Evolutionary conservation across 1,140 invertebrate species (phyloP), one percentile per base, ranked within the genome.

Genomic region (Acromyrmex echinatior): DNA sequence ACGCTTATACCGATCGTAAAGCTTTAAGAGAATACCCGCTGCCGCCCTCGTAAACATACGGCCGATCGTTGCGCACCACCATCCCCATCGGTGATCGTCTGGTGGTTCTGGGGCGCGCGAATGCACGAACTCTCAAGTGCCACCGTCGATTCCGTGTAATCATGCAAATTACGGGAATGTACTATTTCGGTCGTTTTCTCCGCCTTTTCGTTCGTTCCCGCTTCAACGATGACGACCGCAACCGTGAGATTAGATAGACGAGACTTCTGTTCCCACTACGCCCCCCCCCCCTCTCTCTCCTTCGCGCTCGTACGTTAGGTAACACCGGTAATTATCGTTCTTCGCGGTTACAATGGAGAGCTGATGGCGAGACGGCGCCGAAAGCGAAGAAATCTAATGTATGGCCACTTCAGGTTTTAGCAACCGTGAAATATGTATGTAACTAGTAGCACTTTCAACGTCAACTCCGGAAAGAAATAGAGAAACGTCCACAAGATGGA

Each of bases 1-100:
- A 21, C 78, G 66, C 80, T 86, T 62, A 86, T 66, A 56, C n/a
- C 86, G 78, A 73, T 86, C 86, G 86, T 86, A 86, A 86, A 86
- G 56, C 56, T 58, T 39, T 53, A 82, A 70, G 39, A 70, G 86
- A 76, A 45, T 14, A 60, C 25, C 56, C 18, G 51, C 21, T 58
- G 56, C 31, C 70, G 28, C 62, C 14, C 39, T 76, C 80, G 45
- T 84, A 84, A 84, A 76, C n/a, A 76, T 56, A 31, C 68, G n/a
- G 56, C 18, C 18, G 35, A 10, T 2, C 45, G 25, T 62, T 25
- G 51, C 28, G 31, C 31, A 18, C 21, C n/a, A 73, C 3, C 51
- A 9, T 16, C 21, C 21, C 18, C 39, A 10, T 39, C 28, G 70
- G 14, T 49, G 56, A 76, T 76, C n/a, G 80, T 76, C 70, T 25